Conservation (phyloP, 2,888 invertebrate genomes). For the Drosophila formosana region DNA sequence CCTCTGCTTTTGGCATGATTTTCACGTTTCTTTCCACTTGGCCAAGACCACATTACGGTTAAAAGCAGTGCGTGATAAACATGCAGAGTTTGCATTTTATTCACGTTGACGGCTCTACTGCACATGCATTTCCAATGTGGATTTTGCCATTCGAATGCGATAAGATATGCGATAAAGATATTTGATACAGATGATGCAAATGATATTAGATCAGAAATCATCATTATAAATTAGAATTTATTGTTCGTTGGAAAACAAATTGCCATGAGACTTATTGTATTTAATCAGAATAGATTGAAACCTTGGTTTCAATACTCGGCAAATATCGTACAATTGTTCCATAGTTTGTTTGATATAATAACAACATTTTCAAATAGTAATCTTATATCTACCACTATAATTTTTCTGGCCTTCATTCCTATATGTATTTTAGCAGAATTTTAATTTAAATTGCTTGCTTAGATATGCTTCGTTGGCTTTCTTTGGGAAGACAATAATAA, state of each 20-base stretch:
- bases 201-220: neutral
- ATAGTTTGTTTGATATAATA: neutral
- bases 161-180: neutral
- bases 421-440: neutral
- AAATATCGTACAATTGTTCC: neutral
- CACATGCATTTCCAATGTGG: constrained; percentile 32
- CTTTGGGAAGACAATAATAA: constrained; percentile 1
- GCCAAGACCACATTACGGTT: constrained; percentile 33
- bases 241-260: neutral
- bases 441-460: constrained; percentile 9
- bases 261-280: neutral
- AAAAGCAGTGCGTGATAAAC: constrained; percentile 48
- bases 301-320: neutral
- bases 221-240: neutral
- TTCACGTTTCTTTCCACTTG: constrained; percentile 44
- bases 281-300: neutral
- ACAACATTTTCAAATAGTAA: neutral
- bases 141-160: neutral
- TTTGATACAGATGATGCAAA: neutral
- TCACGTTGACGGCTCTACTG: neutral
- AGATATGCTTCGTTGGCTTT: constrained; percentile 19
- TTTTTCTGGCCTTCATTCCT: neutral
- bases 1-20: constrained; percentile 15
- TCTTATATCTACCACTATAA: neutral
- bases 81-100: constrained; percentile 47